Conservation (phyloP, 2,888 invertebrate species). For the Pegoplata infirma region DNA sequence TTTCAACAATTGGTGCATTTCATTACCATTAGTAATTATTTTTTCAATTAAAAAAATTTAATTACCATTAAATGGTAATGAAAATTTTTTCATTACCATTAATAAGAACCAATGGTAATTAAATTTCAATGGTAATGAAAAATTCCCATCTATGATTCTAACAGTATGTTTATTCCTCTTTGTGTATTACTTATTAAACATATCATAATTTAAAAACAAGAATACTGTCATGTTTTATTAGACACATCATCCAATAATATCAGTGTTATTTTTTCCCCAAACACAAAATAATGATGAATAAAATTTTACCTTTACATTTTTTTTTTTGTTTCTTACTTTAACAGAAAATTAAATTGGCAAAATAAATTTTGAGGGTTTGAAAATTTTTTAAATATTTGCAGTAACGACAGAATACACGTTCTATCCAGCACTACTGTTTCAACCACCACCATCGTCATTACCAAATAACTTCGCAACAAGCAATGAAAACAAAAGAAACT, state of each 20-base stretch:
- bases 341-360: slow-evolving; percentile 26
- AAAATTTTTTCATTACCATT: too few species aligned
- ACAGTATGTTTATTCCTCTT: too few species aligned
- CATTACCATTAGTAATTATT: too few species aligned
- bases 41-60: too few species aligned
- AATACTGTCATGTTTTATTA: slow-evolving; percentile 28
- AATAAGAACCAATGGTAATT: too few species aligned
- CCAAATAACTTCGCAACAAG: slow-evolving; percentile 15
- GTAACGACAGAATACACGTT: slow-evolving; percentile 8
- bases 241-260: slow-evolving; percentile 30
- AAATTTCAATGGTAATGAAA: too few species aligned
- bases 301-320: slow-evolving; percentile 47
- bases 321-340: not conserved
- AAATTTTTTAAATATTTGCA: slow-evolving; percentile 40
- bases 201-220: too few species aligned
- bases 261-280: not conserved
- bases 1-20: too few species aligned
- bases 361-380: slow-evolving; percentile 21
- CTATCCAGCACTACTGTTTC: not conserved
- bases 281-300: slow-evolving; percentile 9
- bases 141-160: too few species aligned
- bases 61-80: too few species aligned
- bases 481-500: slow-evolving; percentile 55
- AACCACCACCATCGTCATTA: not conserved
- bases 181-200: too few species aligned